phyloP scores from a whole-genome alignment of 2,888 invertebrate species.

The Napeogenes inachia region DNA sequence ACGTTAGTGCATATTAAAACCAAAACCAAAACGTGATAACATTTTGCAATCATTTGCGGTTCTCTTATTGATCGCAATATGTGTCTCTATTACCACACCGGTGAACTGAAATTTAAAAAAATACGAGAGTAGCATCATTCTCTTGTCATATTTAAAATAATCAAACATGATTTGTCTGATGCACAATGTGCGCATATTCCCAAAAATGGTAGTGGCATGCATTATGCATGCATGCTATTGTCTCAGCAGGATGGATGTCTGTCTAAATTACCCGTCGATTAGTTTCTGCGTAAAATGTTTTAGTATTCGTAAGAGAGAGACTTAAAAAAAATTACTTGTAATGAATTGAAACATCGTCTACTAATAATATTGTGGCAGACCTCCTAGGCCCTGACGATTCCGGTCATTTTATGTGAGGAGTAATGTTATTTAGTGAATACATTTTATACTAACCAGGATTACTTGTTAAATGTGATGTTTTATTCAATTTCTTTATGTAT shows the following conservation, averaged over 20 bases:
- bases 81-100: neutral
- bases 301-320: slow-evolving; percentile 38
- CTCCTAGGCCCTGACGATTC: neutral
- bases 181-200: slow-evolving; percentile 28
- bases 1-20: slow-evolving; percentile 25
- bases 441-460: too few relatives aligned
- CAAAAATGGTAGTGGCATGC: slow-evolving; percentile 35
- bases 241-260: slow-evolving; percentile 52
- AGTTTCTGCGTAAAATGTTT: slow-evolving; percentile 60
- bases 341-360: slow-evolving; percentile 29
- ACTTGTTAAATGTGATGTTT: too few relatives aligned
- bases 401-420: neutral
- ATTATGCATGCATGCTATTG: slow-evolving; percentile 49
- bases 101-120: slow-evolving; percentile 7
- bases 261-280: slow-evolving; percentile 68
- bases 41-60: slow-evolving; percentile 12
- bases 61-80: neutral
- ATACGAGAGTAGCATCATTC: slow-evolving; percentile 6
- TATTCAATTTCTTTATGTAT: too few relatives aligned
- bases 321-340: slow-evolving; percentile 36
- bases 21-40: slow-evolving; percentile 25
- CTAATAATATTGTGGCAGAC: slow-evolving; percentile 9
- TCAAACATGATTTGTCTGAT: slow-evolving; percentile 18
- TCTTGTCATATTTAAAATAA: slow-evolving; percentile 19
- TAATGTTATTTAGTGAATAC: too few relatives aligned